Evolutionary conservation across 2,113 vertebrate species (phyloP), one percentile per base, ranked within the genome.

Genomic region (Gallinago undulata): DNA sequence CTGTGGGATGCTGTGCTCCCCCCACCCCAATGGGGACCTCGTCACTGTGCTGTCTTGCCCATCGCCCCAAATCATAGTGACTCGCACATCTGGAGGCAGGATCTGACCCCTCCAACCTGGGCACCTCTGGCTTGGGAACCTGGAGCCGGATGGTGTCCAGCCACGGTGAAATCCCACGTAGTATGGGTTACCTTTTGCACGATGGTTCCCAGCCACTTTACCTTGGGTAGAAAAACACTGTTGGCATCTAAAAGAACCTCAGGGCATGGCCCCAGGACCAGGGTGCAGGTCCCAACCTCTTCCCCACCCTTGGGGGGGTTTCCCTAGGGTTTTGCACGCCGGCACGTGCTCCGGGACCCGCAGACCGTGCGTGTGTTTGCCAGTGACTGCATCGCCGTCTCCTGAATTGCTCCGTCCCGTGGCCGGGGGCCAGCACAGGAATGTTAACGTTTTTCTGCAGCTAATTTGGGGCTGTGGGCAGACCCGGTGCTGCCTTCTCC

Each of bases 21-120:
- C 47, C 47, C 47, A 3, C 47, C 13, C 47, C 13, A 2, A 1
- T 31, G 6, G 16, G 1, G 1, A 3, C 9, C 10, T 56, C 43
- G 18, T 2, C 55, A 21, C 57, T 21, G 24, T 7, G 0, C 3
- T 25, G 74, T 17, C 13, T 33, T 50, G 50, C 14, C 9, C 4
- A 0, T 11, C 0, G 0, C 0, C n/a, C 50, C 35, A 8, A 6
- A 14, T 3, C 13, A 1, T 21, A 10, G 33, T 1, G 19, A 17
- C 5, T 47, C 3, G 0, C 25, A 2, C 25, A 18, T 16, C 33
- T 3, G 5, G 73, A 17, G 39, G 50, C 43, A 37, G 74, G n/a
- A 9, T 56, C 8, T 41, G 82, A 31, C 28, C 43, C 51, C 43
- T 78, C 66, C 12, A 4, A 2, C 5, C 55, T 1, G 9, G 35